phyloP scores from a whole-genome alignment of 1,140 invertebrate genomes.

The Popillia japonica region DNA sequence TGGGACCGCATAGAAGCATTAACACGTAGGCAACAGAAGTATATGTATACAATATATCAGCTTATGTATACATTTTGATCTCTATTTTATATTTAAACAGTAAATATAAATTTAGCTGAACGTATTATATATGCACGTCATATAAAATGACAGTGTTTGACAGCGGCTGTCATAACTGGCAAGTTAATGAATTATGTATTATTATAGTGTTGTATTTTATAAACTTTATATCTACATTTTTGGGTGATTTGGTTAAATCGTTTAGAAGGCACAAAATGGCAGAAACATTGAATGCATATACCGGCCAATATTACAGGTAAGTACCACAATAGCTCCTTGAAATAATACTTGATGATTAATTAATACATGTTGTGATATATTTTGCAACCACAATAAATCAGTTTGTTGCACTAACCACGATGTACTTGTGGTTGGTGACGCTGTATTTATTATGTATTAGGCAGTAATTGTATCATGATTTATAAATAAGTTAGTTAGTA shows the following conservation, averaged over 20 bases:
- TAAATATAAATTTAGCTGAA: background rate
- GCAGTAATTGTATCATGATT: too few species aligned
- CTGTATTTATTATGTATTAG: background rate
- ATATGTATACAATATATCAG: background rate
- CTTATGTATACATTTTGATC: background rate
- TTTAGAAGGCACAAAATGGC: background rate
- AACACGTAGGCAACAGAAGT: slow-evolving; percentile 8
- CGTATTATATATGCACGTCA: background rate
- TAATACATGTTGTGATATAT: background rate
- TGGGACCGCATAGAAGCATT: background rate
- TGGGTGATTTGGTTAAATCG: background rate
- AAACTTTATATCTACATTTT: slow-evolving; percentile 19
- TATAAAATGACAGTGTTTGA: slow-evolving; percentile 6
- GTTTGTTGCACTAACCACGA: background rate
- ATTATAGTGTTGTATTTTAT: slow-evolving; percentile 20
- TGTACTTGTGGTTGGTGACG: background rate
- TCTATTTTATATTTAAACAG: background rate
- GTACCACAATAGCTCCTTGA: too few species aligned
- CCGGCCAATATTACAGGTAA: background rate
- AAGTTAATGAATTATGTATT: background rate
- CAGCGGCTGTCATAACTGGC: background rate
- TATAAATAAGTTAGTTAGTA: too few species aligned
- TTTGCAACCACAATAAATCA: background rate
- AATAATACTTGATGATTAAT: background rate
- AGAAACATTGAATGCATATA: slow-evolving; percentile 13